These are phyloP conservation scores for Sarcophaga rosellei DNA, from an alignment of 2,888 invertebrate species.

Conservation along the genomic window DNA sequence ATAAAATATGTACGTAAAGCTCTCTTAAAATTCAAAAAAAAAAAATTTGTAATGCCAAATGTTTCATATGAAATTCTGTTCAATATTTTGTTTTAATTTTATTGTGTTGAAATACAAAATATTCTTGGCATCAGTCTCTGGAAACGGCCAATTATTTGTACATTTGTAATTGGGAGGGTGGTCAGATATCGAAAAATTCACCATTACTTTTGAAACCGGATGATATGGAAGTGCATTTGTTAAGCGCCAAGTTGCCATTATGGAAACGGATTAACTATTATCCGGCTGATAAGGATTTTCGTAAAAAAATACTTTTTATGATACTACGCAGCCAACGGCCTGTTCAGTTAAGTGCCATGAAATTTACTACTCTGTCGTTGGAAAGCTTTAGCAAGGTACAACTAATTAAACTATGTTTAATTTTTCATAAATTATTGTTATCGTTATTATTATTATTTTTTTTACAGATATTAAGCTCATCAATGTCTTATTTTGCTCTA, in stretches of 20 bases:
- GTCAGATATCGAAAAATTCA: slow-evolving; percentile 47
- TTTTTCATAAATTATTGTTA: slow-evolving; percentile 16
- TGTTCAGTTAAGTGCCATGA: slow-evolving; percentile 72
- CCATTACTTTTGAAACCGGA: slow-evolving; percentile 34
- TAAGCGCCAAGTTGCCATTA: slow-evolving; percentile 45
- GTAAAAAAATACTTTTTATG: slow-evolving; percentile 70
- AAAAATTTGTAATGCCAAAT: not conserved
- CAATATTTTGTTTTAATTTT: not conserved
- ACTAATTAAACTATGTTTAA: not conserved
- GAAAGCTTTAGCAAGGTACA: slow-evolving; percentile 64
- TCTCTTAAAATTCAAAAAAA: not conserved
- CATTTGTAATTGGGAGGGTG: slow-evolving; percentile 73
- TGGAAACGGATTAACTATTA: slow-evolving; percentile 57
- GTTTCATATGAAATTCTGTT: not conserved
- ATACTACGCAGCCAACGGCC: slow-evolving; percentile 73
- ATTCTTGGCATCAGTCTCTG: too few relatives aligned
- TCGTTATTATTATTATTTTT: not conserved
- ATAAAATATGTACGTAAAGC: slow-evolving; percentile 47
- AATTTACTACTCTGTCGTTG: slow-evolving; percentile 73
- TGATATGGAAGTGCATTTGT: slow-evolving; percentile 25
- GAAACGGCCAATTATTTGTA: slow-evolving; percentile 69
- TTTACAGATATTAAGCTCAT: slow-evolving; percentile 74
- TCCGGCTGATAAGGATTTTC: slow-evolving; percentile 68
- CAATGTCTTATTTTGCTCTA: slow-evolving; percentile 74
- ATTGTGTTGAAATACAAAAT: too few relatives aligned